Evolutionary conservation across 2,888 invertebrate species (phyloP), one percentile per base, ranked within the genome.

Genomic region (Limnephilus rhombicus): DNA sequence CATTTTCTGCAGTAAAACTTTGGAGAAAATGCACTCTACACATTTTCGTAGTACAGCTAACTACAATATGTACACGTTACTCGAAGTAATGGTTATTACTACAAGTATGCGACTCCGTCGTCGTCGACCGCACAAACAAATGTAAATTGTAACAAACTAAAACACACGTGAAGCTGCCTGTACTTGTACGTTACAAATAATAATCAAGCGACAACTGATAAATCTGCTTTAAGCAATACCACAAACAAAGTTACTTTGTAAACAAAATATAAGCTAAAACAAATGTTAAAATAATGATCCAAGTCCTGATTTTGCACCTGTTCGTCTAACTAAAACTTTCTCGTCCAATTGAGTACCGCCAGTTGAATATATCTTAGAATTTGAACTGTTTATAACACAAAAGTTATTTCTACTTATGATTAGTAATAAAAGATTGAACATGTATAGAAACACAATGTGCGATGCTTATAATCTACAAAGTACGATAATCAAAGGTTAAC

Each of bases 401-500:
- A 90, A 92, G 85, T 92, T 82, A 90, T 83, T 34, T 81, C 89
- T 92, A 90, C 90, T 83, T 92, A 90, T 49, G 86, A 86, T 90
- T 92, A 87, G 88, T 90, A 92, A 90, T 92, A 81, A 90, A 90
- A 83, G 90, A 88, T 92, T 90, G 90, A 92, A 92, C 90, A 92
- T 90, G 93, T 92, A 92, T 90, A 93, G 90, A 90, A 93, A 93
- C 93, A 93, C 93, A 91, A 91, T 91, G 90, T 93, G 92, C 90
- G 92, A 92, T 92, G 80, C 93, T 92, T 93, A 93, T 49, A 85
- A 90, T 68, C 93, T 93, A 93, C 31, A 93, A 93, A 93, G 91
- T 93, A 93, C 93, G 91, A 93, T 93, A 93, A 93, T 93, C 88
- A 91, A 93, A 93, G 91, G 90, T 93, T 93, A 93, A 92, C 93